phyloP scores from a whole-genome alignment of 2,888 invertebrate genomes.

The Uropetala carovei region DNA sequence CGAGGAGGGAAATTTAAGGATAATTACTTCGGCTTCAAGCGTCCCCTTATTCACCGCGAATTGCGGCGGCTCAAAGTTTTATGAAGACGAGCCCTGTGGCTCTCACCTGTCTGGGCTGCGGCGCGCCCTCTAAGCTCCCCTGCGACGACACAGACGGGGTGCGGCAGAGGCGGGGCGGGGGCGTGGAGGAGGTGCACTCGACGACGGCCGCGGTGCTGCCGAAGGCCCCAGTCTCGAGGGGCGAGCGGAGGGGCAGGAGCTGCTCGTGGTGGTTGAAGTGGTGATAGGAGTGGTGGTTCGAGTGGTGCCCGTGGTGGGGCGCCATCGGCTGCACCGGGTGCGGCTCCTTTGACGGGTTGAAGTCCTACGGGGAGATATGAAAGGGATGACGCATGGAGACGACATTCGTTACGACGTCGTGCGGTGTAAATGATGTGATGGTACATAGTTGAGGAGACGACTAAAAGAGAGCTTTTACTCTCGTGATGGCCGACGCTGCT shows the following conservation, averaged over 20 bases:
- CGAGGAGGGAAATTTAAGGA: no score
- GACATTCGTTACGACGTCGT: neutral
- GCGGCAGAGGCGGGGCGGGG: constrained; percentile 81
- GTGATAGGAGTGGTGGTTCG: constrained; percentile 74
- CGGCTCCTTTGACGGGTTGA: constrained; percentile 81
- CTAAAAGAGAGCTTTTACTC: no score
- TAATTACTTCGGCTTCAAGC: no score
- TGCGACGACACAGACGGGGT: constrained; percentile 90
- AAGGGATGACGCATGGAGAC: neutral
- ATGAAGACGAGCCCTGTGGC: neutral
- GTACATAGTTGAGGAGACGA: no score
- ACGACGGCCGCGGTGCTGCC: constrained; percentile 48
- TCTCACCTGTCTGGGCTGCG: constrained; percentile 78
- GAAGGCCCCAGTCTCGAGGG: constrained; percentile 83
- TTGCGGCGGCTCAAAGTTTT: no score
- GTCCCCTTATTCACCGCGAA: no score
- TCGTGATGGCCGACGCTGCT: no score
- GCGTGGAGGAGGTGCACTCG: constrained; percentile 74
- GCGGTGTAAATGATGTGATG: no score
- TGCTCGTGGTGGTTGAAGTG: constrained; percentile 76
- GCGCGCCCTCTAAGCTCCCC: constrained; percentile 86
- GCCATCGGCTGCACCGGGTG: constrained; percentile 80
- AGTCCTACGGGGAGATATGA: constrained; percentile 77
- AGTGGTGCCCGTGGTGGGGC: constrained; percentile 74
- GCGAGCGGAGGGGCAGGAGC: constrained; percentile 71